Percentiles rank a stretch among this genome's conserved stretches.
Conservation (phyloP, 1,140 invertebrate genomes). For the Physella acuta region DNA sequence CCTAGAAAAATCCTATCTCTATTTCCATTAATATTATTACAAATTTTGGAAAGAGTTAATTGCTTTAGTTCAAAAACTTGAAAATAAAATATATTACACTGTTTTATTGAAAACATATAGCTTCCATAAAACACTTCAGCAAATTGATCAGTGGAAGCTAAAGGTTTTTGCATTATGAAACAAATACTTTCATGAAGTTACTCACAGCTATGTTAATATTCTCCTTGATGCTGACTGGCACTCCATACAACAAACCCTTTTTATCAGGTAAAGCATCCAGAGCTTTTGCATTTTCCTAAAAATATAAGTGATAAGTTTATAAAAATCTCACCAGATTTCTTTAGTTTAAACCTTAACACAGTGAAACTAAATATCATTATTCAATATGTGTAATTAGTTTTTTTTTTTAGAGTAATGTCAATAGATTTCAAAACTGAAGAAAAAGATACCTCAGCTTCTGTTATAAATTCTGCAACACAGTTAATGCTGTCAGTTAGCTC, state of each 20-base stretch:
- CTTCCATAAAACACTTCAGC: background rate
- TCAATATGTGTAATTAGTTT: background rate
- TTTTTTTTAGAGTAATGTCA: background rate
- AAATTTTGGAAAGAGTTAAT: background rate
- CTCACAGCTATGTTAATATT: constrained; percentile 33
- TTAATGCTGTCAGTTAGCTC: constrained; percentile 34
- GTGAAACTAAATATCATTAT: background rate
- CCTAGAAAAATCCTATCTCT: background rate
- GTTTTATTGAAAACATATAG: background rate
- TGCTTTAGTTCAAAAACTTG: background rate
- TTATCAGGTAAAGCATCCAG: constrained; percentile 21
- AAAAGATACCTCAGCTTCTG: constrained; percentile 37
- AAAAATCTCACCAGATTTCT: background rate
- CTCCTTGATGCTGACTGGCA: constrained; percentile 45
- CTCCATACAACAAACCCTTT: constrained; percentile 35
- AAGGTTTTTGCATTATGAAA: background rate
- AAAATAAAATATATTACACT: background rate
- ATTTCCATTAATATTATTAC: background rate
- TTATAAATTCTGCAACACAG: constrained; percentile 38
- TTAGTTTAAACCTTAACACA: background rate
- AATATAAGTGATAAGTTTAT: background rate
- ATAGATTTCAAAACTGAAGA: background rate
- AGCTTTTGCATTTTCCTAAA: constrained; percentile 26
- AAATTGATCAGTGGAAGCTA: background rate
- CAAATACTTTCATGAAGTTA: background rate